phyloP scores from a whole-genome alignment of 2,888 invertebrate genomes.

The Harpalus rubripes region DNA sequence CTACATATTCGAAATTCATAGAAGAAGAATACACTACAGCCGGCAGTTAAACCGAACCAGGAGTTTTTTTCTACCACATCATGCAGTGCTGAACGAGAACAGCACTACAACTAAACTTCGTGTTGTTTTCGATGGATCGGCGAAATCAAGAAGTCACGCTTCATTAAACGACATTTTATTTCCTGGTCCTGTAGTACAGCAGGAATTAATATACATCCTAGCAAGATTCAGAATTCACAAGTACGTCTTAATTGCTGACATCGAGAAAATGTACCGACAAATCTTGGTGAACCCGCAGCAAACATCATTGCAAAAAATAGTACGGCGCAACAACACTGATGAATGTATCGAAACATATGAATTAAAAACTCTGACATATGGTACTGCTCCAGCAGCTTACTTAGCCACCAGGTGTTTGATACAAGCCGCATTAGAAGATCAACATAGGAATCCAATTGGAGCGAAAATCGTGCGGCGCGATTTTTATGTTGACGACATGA shows the following conservation, averaged over 20 bases:
- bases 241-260: constrained; percentile 70
- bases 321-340: constrained; percentile 3
- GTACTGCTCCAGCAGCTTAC: constrained; percentile 1
- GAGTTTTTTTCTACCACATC: constrained; percentile 67
- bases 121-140: too few species aligned
- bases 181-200: constrained; percentile 70
- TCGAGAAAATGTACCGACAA: constrained; percentile 71
- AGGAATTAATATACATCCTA: constrained; percentile 69
- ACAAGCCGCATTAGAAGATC: constrained; percentile 18
- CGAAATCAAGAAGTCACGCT: constrained; percentile 31
- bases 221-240: constrained; percentile 69
- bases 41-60: not conserved
- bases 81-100: constrained; percentile 66
- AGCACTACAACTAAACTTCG: too few species aligned
- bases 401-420: not conserved
- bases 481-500: constrained; percentile 53
- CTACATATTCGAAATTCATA: constrained; percentile 43
- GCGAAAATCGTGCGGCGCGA: not conserved
- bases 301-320: constrained; percentile 11
- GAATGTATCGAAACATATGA: constrained; percentile 13
- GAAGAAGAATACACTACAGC: too few species aligned
- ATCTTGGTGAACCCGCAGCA: constrained; percentile 56
- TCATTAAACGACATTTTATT: constrained; percentile 70
- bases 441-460: constrained; percentile 5
- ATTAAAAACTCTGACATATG: constrained; percentile 14